A percentile compares a stretch with the other conserved stretches of the same genome.
phyloP scores from a whole-genome alignment of 2,113 vertebrate genomes.

The Bubalus kerabau region DNA sequence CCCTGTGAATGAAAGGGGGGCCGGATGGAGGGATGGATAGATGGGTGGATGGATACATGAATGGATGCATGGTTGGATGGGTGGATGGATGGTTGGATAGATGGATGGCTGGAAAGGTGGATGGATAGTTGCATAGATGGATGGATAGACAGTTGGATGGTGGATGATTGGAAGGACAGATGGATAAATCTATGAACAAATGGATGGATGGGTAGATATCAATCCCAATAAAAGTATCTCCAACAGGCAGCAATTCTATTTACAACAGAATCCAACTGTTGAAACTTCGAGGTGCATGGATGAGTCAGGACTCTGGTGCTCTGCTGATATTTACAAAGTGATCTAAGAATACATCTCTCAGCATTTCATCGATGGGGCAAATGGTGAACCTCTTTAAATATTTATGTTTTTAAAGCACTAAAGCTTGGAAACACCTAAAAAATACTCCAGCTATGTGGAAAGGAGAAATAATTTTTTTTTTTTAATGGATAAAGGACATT shows the following conservation, averaged over 20 bases:
- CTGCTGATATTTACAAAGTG: not conserved
- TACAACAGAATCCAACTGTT: accelerated
- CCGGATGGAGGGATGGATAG: not conserved
- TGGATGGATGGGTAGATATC: not conserved
- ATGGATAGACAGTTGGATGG: accelerated
- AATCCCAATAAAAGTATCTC: not conserved
- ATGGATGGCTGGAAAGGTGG: not conserved
- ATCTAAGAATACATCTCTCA: conserved; percentile 42
- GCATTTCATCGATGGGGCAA: not conserved
- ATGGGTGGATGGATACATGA: accelerated
- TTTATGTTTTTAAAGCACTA: conserved; percentile 55
- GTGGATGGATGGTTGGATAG: accelerated
- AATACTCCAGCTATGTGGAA: not conserved
- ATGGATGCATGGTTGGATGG: accelerated
- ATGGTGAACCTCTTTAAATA: conserved; percentile 55
- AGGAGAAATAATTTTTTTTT: accelerated
- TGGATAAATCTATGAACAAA: too few relatives aligned
- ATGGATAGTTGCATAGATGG: not conserved
- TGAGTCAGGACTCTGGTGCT: not conserved
- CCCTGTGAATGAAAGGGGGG: not conserved
- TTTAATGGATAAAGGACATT: not conserved
- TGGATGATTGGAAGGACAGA: not conserved
- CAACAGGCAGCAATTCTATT: not conserved
- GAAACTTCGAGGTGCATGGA: accelerated
- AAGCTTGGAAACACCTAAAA: conserved; percentile 39